Percentiles rank a stretch among this genome's conserved stretches.
These are phyloP conservation scores for Aphyosemion australe DNA, from an alignment of 2,113 vertebrate genomes.

Conservation along the genomic window DNA sequence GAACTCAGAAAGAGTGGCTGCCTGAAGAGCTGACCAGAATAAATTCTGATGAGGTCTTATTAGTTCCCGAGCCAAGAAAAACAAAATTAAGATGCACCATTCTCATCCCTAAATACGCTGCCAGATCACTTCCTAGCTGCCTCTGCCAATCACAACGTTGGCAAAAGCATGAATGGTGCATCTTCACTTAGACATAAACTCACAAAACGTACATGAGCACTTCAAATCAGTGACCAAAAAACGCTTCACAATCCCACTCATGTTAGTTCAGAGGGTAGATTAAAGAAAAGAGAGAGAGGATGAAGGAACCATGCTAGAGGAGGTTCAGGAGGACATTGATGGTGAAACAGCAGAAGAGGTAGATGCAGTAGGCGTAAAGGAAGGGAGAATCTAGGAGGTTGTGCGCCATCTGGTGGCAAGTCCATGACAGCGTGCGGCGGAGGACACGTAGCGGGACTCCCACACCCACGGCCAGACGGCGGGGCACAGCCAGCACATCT, in stretches of 20 bases:
- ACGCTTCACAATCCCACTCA: constrained; percentile 24
- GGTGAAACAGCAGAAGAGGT: constrained; percentile 86
- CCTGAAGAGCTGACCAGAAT: constrained; percentile 32
- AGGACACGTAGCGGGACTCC: constrained; percentile 81
- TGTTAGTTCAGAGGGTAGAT: constrained; percentile 30
- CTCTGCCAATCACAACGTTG: constrained; percentile 19
- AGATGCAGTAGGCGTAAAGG: constrained; percentile 84
- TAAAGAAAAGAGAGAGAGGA: constrained; percentile 11
- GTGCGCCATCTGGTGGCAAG: constrained; percentile 87
- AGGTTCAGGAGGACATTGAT: constrained; percentile 77
- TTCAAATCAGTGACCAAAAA: constrained; percentile 37
- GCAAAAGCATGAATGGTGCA: constrained; percentile 35
- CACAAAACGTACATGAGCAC: constrained; percentile 33
- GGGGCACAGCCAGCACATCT: constrained; percentile 72
- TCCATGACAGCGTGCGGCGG: constrained; percentile 82
- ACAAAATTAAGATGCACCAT: constrained; percentile 49
- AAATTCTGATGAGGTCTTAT: constrained; percentile 25
- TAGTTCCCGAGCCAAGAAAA: constrained; percentile 49
- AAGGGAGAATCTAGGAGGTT: constrained; percentile 91
- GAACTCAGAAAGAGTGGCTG: background rate
- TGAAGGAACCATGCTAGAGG: constrained; percentile 74
- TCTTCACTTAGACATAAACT: constrained; percentile 49
- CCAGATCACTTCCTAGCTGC: constrained; percentile 6
- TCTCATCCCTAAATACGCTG: constrained; percentile 15
- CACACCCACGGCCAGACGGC: constrained; percentile 69